Percentiles rank a stretch among this genome's conserved stretches.
Evolutionary conservation across 2,888 invertebrate species (phyloP).

Genomic region (Andrena chrysosceles): DNA sequence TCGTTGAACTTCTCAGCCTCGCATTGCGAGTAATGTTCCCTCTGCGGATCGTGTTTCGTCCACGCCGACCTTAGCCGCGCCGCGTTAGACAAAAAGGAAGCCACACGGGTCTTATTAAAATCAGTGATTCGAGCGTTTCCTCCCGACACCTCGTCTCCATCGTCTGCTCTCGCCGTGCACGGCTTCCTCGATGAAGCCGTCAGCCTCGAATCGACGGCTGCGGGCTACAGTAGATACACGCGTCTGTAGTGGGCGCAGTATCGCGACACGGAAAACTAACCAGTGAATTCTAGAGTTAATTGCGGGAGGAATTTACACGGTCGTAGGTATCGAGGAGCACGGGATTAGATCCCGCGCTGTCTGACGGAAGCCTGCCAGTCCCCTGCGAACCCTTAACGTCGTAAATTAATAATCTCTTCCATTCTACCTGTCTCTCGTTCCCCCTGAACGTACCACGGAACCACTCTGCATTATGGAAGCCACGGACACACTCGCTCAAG

Average conservation of each 20-base stretch:
- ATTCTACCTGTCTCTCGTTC: conserved; percentile 31
- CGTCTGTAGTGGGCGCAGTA: not conserved
- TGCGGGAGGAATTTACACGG: not conserved
- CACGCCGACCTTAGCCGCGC: not conserved
- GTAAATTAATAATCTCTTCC: conserved; percentile 72
- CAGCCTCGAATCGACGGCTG: not conserved
- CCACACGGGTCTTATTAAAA: not conserved
- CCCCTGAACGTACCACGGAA: conserved; percentile 12
- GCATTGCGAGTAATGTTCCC: not conserved
- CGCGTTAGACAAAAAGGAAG: not conserved
- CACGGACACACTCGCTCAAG: conserved; percentile 17
- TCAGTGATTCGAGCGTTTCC: not conserved
- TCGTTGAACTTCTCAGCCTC: conserved; percentile 7
- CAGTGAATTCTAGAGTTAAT: not conserved
- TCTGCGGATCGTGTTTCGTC: not conserved
- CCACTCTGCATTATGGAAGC: conserved; percentile 55
- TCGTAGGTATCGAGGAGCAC: not conserved
- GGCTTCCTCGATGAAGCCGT: conserved; percentile 16
- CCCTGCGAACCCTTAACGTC: conserved; percentile 38
- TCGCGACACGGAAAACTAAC: not conserved
- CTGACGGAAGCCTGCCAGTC: conserved; percentile 47
- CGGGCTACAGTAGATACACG: not conserved
- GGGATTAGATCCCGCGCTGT: not conserved
- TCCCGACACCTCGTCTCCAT: not conserved
- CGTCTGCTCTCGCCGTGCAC: not conserved